A percentile compares a stretch with the other conserved stretches of the same genome.
Conservation (phyloP, 2,888 invertebrate genomes). For the Seira sanloemensis region DNA sequence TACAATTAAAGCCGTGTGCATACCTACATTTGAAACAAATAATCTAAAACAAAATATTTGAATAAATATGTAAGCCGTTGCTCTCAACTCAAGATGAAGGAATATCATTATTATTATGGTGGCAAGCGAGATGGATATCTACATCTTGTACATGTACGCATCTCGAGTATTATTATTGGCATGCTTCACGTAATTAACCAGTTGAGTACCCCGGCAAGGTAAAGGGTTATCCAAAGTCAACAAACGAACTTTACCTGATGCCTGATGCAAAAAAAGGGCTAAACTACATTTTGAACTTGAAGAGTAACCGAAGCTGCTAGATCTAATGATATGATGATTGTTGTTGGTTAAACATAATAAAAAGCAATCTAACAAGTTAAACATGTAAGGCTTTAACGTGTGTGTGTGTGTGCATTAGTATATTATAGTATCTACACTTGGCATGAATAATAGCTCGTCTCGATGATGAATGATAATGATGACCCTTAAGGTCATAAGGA, state of each 20-base stretch:
- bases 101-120: too few relatives aligned
- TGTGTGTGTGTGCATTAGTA: not conserved
- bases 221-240: not conserved
- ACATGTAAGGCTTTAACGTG: not conserved
- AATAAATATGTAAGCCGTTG: too few relatives aligned
- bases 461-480: conserved; percentile 47
- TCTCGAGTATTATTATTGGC: too few relatives aligned
- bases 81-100: too few relatives aligned
- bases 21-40: too few relatives aligned
- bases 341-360: conserved; percentile 40
- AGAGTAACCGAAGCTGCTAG: conserved; percentile 40
- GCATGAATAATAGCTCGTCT: conserved; percentile 45
- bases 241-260: not conserved
- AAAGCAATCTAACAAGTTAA: conserved; percentile 19
- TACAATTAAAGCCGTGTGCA: too few relatives aligned
- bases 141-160: too few relatives aligned
- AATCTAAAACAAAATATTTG: too few relatives aligned
- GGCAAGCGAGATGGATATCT: too few relatives aligned
- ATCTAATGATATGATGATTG: conserved; percentile 38
- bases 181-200: too few relatives aligned
- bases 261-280: too few relatives aligned
- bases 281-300: conserved; percentile 45
- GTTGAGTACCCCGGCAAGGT: not conserved
- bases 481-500: conserved; percentile 57
- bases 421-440: too few relatives aligned